phyloP scores from a whole-genome alignment of 2,797 vertebrate genomes.

The Alca torda region DNA sequence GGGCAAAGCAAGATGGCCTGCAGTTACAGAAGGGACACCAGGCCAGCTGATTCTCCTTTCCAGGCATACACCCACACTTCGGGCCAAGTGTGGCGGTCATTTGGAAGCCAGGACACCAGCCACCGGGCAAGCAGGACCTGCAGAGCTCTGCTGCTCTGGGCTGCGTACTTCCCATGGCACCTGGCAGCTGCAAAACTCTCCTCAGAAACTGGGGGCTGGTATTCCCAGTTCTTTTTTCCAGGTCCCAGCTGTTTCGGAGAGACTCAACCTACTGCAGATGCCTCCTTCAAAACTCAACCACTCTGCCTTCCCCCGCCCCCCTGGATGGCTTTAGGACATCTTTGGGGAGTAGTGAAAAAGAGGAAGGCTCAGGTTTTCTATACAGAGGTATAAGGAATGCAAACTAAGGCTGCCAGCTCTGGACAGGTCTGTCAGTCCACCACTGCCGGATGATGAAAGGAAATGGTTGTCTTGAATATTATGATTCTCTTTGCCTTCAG shows the following conservation, averaged over 20 bases:
- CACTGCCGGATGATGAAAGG: too few species aligned
- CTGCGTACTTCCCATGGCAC: not conserved
- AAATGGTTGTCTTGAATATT: too few species aligned
- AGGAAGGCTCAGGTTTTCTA: not conserved
- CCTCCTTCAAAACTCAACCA: not conserved
- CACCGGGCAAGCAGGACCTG: not conserved
- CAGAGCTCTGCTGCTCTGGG: not conserved
- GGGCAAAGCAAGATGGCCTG: not conserved
- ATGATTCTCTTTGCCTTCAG: not conserved
- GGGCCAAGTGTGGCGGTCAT: not conserved
- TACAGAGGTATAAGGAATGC: not conserved
- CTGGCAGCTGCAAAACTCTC: not conserved
- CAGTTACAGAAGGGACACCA: not conserved
- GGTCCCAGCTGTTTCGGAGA: not conserved
- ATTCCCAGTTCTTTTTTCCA: not conserved
- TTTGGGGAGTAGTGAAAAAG: not conserved
- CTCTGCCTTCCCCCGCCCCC: not conserved
- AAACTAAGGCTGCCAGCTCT: too few species aligned
- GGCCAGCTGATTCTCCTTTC: not conserved
- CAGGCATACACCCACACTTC: not conserved
- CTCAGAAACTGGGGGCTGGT: fast-evolving
- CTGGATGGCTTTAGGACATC: not conserved
- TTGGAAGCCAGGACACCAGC: not conserved
- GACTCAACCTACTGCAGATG: not conserved
- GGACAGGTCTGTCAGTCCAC: too few species aligned